phyloP scores from a whole-genome alignment of 2,113 vertebrate species.

The Larimichthys crocea region DNA sequence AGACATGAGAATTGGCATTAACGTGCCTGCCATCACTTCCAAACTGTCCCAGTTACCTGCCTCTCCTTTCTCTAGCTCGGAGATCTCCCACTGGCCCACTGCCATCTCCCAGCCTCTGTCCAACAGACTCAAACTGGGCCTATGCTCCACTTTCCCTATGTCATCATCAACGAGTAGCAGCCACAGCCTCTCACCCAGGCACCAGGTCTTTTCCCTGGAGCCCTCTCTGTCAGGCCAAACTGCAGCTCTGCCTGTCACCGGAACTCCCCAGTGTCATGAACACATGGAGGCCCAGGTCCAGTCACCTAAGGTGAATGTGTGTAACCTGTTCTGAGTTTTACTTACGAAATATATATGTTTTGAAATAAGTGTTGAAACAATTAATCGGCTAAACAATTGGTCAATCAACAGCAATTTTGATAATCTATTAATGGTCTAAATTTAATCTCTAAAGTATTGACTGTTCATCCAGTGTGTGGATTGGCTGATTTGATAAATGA shows the following conservation, averaged over 20 bases:
- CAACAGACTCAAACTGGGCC: constrained; percentile 66
- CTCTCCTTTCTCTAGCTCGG: constrained; percentile 44
- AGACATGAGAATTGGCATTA: constrained; percentile 76
- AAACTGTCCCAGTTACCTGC: constrained; percentile 53
- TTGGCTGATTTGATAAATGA: not conserved
- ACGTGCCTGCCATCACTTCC: constrained; percentile 42
- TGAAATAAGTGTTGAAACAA: not conserved
- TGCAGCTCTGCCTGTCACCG: constrained; percentile 3
- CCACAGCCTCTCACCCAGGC: constrained; percentile 33
- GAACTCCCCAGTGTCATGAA: constrained; percentile 44
- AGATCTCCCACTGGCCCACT: constrained; percentile 73
- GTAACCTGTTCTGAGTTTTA: not conserved
- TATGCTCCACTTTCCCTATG: constrained; percentile 46
- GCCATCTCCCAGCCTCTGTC: constrained; percentile 74
- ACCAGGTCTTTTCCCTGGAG: constrained; percentile 55
- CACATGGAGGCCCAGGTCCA: constrained; percentile 30
- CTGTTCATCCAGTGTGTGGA: not conserved
- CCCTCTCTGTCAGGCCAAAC: constrained; percentile 28
- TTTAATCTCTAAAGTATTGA: not conserved
- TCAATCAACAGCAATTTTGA: not conserved
- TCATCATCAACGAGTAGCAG: constrained; percentile 24
- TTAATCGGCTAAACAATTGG: not conserved
- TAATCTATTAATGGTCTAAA: not conserved
- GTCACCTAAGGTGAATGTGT: constrained; percentile 63
- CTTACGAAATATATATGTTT: not conserved